Evolutionary conservation across 23 tunicate species (phyloP).

Genomic region (Halocynthia roretzi): DNA sequence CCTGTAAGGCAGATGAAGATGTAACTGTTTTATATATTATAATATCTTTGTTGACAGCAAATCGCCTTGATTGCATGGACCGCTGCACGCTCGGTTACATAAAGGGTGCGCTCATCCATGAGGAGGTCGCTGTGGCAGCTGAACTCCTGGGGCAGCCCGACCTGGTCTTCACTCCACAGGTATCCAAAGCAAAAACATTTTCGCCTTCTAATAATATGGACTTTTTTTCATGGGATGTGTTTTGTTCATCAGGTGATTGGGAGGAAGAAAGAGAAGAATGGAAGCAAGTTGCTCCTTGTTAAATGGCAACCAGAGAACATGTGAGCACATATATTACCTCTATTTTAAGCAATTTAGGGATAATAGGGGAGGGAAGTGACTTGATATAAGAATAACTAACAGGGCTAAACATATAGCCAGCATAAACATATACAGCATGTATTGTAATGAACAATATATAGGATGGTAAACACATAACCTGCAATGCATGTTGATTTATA

Average conservation of each 20-base stretch:
- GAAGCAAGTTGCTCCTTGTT: conserved; percentile 5
- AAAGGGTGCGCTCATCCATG: conserved; percentile 18
- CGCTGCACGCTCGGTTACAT: conserved; percentile 12
- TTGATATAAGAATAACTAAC: no score
- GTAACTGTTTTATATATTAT: not conserved
- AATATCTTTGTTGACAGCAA: conserved; percentile 32
- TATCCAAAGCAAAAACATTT: no score
- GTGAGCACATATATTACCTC: not conserved
- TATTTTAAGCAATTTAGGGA: no score
- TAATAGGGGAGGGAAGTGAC: no score
- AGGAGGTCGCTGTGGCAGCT: conserved; percentile 15
- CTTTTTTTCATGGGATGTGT: not conserved
- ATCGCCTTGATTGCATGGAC: conserved; percentile 63
- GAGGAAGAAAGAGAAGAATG: not conserved
- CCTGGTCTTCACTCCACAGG: not conserved
- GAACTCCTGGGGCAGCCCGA: not conserved
- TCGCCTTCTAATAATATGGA: not conserved
- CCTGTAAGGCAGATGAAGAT: no score
- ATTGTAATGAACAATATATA: no score
- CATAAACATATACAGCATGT: no score
- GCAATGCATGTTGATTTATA: no score
- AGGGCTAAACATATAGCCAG: no score
- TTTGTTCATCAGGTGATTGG: conserved; percentile 4
- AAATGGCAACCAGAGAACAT: conserved; percentile 19
- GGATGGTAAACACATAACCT: no score